Evolutionary conservation across 2,888 invertebrate genomes (phyloP), one percentile per base, ranked within the genome.

Genomic region (Rhamnusium bicolor): DNA sequence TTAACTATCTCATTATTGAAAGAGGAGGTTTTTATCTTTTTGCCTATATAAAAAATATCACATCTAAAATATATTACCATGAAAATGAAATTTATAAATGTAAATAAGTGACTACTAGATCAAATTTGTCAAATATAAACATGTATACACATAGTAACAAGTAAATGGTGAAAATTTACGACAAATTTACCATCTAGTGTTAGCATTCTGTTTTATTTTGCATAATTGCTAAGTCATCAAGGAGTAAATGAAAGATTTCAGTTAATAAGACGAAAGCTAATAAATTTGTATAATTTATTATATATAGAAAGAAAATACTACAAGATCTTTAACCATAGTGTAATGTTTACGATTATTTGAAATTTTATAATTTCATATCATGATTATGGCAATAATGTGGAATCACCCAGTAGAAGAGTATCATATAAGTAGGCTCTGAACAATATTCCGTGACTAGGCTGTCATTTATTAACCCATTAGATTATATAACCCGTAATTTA

Each of bases 391-490:
- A 65, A 53, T 65, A 65, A 65, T 29, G 32, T 24, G 40, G 29
- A 29, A 53, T 65, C 65, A 21, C 65, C 65, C 51, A 53, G 65
- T 65, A 65, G 65, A 53, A 19, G 32, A 65, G 29, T 32, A 65
- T 65, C 65, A 54, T 53, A 53, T 53, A 53, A 65, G 53, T 53
- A 29, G 75, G 74, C 68, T 71, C 73, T 69, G 75, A 74, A 77
- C 76, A 73, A 73, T 66, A 73, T 76, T 78, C 78, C 79, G 81
- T 81, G 79, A 79, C 81, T 76, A 60, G 72, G 58, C 73, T 70
- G 76, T 75, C 78, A 77, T 79, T 81, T 81, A 81, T 80, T 81
- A 81, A 75, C 79, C 81, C 77, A 81, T 81, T 81, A 80, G 77
- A 70, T 77, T 74, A 73, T 74, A 71, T 72, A 78, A 78, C 78